Percentiles rank a stretch among this genome's conserved stretches.
These are phyloP conservation scores for Dascyllus trimaculatus DNA, from an alignment of 2,113 vertebrate species.

Conservation along the genomic window DNA sequence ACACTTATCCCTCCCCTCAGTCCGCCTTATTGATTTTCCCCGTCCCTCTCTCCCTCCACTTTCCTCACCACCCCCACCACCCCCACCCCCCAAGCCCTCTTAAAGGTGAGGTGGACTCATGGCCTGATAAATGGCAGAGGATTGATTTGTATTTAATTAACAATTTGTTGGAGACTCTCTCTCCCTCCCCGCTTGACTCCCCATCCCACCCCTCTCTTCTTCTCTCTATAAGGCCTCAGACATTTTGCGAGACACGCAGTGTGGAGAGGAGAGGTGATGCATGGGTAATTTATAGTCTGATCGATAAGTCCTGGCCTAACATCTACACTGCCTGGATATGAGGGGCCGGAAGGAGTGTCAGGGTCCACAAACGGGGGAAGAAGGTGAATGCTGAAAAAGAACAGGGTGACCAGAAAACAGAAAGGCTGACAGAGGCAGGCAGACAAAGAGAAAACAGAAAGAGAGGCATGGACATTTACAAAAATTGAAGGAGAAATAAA, in stretches of 20 bases:
- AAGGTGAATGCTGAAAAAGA: slow-evolving; percentile 45
- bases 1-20: slow-evolving; percentile 79
- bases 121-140: slow-evolving; percentile 91
- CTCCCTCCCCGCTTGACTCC: slow-evolving; percentile 65
- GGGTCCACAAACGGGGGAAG: slow-evolving; percentile 63
- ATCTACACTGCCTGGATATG: slow-evolving; percentile 80
- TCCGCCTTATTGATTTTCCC: slow-evolving; percentile 79
- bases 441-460: background rate
- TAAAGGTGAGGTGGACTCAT: slow-evolving; percentile 81
- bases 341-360: slow-evolving; percentile 84
- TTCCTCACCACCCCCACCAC: slow-evolving; percentile 25
- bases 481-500: slow-evolving; percentile 4
- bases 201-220: slow-evolving; percentile 67
- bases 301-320: slow-evolving; percentile 86
- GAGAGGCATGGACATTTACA: slow-evolving; percentile 7
- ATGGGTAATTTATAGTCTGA: slow-evolving; percentile 84
- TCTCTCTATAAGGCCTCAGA: slow-evolving; percentile 75
- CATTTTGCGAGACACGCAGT: slow-evolving; percentile 68
- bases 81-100: slow-evolving; percentile 26
- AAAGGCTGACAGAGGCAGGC: slow-evolving; percentile 8
- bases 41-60: slow-evolving; percentile 23
- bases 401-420: slow-evolving; percentile 34
- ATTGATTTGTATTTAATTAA: slow-evolving; percentile 99
- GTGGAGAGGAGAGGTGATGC: slow-evolving; percentile 71
- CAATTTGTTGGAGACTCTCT: slow-evolving; percentile 93